Evolutionary conservation across 2,888 invertebrate genomes (phyloP).

Genomic region (Allophyes oxyacanthae): DNA sequence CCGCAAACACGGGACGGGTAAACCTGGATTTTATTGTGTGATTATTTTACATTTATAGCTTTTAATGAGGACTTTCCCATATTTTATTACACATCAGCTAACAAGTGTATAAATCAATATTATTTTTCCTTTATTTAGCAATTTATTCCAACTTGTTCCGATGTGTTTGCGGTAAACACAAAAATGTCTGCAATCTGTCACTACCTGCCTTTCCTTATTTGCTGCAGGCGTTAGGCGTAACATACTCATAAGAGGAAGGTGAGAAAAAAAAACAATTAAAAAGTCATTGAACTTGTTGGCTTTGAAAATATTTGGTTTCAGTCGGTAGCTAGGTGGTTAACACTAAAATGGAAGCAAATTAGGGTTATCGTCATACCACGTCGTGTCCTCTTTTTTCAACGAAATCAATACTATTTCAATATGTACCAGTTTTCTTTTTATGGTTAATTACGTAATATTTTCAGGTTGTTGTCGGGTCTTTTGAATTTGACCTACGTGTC

Average conservation of each 20-base stretch:
- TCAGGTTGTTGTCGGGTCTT: background rate
- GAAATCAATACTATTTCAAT: constrained; percentile 11
- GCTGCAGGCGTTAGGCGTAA: constrained; percentile 27
- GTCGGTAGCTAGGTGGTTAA: constrained; percentile 9
- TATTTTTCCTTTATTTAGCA: too few relatives aligned
- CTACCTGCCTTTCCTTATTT: constrained; percentile 30
- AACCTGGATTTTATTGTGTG: too few relatives aligned
- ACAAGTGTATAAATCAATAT: background rate
- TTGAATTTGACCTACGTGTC: constrained; percentile 9
- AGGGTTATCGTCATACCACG: background rate
- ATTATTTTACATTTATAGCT: too few relatives aligned
- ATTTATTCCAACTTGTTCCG: background rate
- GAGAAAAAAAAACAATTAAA: constrained; percentile 48
- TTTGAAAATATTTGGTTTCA: constrained; percentile 38
- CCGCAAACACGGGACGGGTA: too few relatives aligned
- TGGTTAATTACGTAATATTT: background rate
- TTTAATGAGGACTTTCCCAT: too few relatives aligned
- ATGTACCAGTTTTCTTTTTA: constrained; percentile 6
- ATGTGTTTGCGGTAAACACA: constrained; percentile 17
- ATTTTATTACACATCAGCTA: too few relatives aligned
- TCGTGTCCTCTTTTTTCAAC: background rate
- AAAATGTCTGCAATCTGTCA: constrained; percentile 30
- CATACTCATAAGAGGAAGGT: constrained; percentile 32
- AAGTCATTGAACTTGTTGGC: constrained; percentile 47
- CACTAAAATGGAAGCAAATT: constrained; percentile 22